Evolutionary conservation across 2,888 invertebrate genomes (phyloP), one percentile per base, ranked within the genome.

Genomic region (Trilocha varians): DNA sequence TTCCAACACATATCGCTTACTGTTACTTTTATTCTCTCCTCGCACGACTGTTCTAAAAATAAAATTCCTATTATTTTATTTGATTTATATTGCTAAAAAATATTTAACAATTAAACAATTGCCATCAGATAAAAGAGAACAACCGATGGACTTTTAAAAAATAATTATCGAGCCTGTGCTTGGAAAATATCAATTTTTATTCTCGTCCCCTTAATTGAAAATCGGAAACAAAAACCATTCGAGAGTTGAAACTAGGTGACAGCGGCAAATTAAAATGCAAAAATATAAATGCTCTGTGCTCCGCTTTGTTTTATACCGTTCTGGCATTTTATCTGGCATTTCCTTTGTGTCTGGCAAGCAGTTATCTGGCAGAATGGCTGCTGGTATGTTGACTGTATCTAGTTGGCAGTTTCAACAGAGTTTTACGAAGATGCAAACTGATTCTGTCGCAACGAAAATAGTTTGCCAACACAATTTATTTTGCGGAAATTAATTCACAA

Each of bases 241-340:
- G 52, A 48, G 41, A 42, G 40, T 41, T 44, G 46, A 25, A 45
- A 47, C 38, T 42, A 49, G 42, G 52, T 56, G 49, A 54, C 55
- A 47, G 54, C 52, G 55, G 55, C 52, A 65, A 70, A 65, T 67
- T 63, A 63, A 70, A 70, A 65, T 49, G 57, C 49, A 58, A 49
- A 65, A 67, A 66, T 62, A 62, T 60, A 62, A 59, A 50, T 56
- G 55, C 54, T 53, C 48, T 50, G 52, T 34, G 13, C 38, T 37
- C 32, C 38, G 37, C 32, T 16, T 32, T 33, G 52, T 52, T 65
- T 58, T 54, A 60, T 55, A 57, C 59, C 51, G 44, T 58, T 53
- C 45, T 47, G 44, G 40, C 44, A 57, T 62, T 68, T 62, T 70
- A 66, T 63, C 62, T 58, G 52, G 45, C 50, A 50, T 52, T 59